Conservation (phyloP, 1,140 invertebrate genomes). For the Drosophila kohkoa region DNA sequence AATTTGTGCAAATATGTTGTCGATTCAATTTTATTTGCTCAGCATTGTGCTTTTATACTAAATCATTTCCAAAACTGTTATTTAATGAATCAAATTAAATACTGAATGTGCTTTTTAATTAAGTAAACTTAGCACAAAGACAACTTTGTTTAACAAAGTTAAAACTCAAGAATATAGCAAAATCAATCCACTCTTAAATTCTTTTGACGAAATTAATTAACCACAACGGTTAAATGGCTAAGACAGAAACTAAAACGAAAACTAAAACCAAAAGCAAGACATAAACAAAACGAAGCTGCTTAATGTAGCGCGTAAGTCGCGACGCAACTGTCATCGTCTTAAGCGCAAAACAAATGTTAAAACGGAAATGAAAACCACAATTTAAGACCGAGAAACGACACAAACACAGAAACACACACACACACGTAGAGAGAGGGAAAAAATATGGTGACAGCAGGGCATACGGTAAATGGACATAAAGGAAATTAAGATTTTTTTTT, state of each 20-base stretch:
- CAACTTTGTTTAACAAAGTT: background rate
- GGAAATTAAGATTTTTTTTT: conserved; percentile 67
- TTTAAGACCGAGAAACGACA: conserved; percentile 59
- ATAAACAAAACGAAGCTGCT: conserved; percentile 20
- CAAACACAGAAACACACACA: conserved; percentile 27
- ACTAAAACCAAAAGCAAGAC: background rate
- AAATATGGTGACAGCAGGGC: conserved; percentile 45
- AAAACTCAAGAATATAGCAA: background rate
- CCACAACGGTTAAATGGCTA: conserved; percentile 50
- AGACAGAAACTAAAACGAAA: background rate
- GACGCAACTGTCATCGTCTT: conserved; percentile 18
- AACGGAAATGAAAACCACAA: conserved; percentile 63
- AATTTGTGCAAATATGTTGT: conserved; percentile 56
- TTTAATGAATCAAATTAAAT: background rate
- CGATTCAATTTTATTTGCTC: conserved; percentile 60
- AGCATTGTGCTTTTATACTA: conserved; percentile 9
- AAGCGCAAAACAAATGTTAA: conserved; percentile 32
- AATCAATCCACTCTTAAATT: conserved; percentile 11
- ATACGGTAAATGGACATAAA: conserved; percentile 48
- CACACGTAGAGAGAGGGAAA: background rate
- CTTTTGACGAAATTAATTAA: conserved; percentile 65
- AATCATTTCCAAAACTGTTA: background rate
- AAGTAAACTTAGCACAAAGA: background rate
- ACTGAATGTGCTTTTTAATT: background rate
- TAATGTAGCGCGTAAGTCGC: conserved; percentile 62